Conservation (phyloP, 2,888 invertebrate species). For the Leucozona laternaria region DNA sequence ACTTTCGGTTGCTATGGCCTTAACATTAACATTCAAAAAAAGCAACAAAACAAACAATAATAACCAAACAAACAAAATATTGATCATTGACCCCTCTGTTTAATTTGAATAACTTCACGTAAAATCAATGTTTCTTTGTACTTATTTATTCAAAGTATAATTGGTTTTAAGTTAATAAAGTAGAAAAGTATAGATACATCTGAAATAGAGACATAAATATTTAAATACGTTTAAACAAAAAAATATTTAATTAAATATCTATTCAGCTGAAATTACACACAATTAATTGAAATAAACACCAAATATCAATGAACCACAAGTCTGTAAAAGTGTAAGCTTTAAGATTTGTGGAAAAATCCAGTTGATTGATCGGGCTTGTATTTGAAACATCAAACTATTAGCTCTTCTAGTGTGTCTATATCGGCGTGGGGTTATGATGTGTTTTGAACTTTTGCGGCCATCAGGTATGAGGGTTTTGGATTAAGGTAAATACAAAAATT, state of each 20-base stretch:
- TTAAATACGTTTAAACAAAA: too few species aligned
- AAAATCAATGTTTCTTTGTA: too few species aligned
- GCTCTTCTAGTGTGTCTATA: not conserved
- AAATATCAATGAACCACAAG: not conserved
- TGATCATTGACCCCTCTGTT: slow-evolving; percentile 8
- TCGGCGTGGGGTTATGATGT: not conserved
- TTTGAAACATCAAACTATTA: not conserved
- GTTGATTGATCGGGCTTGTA: not conserved
- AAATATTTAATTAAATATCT: not conserved
- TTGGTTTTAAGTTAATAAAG: not conserved
- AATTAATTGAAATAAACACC: not conserved
- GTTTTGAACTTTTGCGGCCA: not conserved
- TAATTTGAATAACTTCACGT: slow-evolving; percentile 2
- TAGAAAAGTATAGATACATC: too few species aligned
- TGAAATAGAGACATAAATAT: too few species aligned
- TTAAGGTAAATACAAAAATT: not conserved
- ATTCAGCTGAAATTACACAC: not conserved
- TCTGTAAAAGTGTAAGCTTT: slow-evolving; percentile 11
- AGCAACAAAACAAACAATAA: slow-evolving; percentile 20
- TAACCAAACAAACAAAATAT: not conserved
- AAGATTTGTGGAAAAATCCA: slow-evolving; percentile 16
- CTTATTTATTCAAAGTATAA: not conserved
- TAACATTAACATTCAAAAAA: slow-evolving; percentile 16
- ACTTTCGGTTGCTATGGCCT: not conserved
- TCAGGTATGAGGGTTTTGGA: not conserved